These are phyloP conservation scores for Babylonia areolata DNA, from an alignment of 1,140 invertebrate species.

Conservation along the genomic window DNA sequence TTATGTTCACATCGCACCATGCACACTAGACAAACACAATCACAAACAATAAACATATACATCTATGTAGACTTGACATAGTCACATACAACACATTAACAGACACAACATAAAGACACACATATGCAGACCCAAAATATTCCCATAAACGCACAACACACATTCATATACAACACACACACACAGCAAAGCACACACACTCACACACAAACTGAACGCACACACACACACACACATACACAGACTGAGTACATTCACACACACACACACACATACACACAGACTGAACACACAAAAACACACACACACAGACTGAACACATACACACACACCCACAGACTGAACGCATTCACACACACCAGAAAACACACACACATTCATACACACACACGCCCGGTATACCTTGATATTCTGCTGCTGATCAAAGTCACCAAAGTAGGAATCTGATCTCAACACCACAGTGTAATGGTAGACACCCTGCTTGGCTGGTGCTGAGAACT, in stretches of 20 bases:
- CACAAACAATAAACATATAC: too few species aligned
- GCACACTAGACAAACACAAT: too few species aligned
- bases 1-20: too few species aligned
- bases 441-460: slow-evolving; percentile 96
- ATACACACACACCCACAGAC: neutral
- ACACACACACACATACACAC: neutral
- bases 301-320: neutral
- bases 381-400: neutral
- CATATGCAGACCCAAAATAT: too few species aligned
- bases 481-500: slow-evolving; percentile 96
- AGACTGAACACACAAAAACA: neutral
- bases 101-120: too few species aligned
- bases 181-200: neutral
- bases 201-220: neutral
- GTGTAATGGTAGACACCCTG: slow-evolving; percentile 94
- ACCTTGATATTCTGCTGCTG: slow-evolving; percentile 73
- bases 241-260: too few species aligned
- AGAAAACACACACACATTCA: neutral
- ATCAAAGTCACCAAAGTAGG: slow-evolving; percentile 83
- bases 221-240: neutral
- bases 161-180: neutral
- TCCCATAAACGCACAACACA: too few species aligned
- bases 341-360: neutral
- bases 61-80: too few species aligned
- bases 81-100: too few species aligned